These are phyloP conservation scores for Hylyphantes graminicola DNA, from an alignment of 1,140 invertebrate genomes.

Conservation along the genomic window DNA sequence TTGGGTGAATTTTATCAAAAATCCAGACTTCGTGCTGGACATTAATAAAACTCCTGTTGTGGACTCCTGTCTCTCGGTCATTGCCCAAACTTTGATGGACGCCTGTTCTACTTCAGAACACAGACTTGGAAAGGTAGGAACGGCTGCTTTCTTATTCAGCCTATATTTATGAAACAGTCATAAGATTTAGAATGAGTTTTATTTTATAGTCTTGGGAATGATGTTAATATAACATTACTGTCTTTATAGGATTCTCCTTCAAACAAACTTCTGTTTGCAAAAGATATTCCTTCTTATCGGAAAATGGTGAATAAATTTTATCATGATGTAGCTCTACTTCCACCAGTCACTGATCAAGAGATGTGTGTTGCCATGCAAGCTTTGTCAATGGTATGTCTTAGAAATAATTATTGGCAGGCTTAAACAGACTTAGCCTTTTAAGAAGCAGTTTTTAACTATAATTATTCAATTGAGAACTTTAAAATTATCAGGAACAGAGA, in stretches of 20 bases:
- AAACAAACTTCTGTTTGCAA: constrained; percentile 66
- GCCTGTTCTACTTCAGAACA: constrained; percentile 60
- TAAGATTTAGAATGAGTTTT: background rate
- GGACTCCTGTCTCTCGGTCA: constrained; percentile 91
- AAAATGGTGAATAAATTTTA: constrained; percentile 64
- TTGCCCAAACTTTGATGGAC: constrained; percentile 97
- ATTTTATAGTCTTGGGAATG: background rate
- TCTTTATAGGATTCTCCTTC: constrained; percentile 66
- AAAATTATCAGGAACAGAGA: too few species aligned
- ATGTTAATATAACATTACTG: background rate
- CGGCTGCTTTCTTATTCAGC: background rate
- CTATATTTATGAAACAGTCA: background rate
- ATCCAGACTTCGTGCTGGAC: constrained; percentile 97
- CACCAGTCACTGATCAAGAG: constrained; percentile 63
- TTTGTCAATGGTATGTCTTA: constrained; percentile 62
- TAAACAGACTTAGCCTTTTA: background rate
- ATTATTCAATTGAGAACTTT: too few species aligned
- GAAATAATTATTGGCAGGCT: background rate
- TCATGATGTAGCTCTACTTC: constrained; percentile 62
- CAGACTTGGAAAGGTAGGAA: constrained; percentile 56
- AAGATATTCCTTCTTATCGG: constrained; percentile 65
- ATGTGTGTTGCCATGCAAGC: constrained; percentile 63
- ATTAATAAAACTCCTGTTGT: constrained; percentile 92
- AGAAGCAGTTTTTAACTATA: too few species aligned
- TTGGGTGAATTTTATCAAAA: constrained; percentile 98